Percentiles rank a stretch among this genome's conserved stretches.
Conservation (phyloP, 2,113 vertebrate genomes). For the Hemiprocne comata region DNA sequence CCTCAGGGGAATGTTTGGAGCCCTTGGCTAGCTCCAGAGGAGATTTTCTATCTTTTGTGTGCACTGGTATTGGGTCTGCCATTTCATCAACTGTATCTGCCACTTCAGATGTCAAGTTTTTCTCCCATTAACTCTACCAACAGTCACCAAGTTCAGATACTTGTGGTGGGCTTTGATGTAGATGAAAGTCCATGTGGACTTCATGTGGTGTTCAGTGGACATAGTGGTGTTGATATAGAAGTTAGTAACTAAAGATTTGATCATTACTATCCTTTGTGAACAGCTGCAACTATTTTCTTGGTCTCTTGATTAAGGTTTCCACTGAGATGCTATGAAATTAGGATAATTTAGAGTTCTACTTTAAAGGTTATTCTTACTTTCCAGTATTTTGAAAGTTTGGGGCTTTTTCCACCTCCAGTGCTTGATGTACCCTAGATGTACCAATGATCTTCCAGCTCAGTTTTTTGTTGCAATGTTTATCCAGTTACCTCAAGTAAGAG, state of each 20-base stretch:
- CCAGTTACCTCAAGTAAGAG: background rate
- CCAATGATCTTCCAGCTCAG: background rate
- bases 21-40: background rate
- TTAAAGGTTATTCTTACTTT: background rate
- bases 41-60: background rate
- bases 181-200: background rate
- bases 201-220: background rate
- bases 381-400: background rate
- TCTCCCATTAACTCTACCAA: background rate
- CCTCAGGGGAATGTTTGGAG: background rate
- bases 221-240: background rate
- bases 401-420: background rate
- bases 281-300: background rate
- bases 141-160: accelerated
- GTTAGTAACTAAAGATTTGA: background rate
- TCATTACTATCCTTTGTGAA: background rate
- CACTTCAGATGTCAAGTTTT: background rate
- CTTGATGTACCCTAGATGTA: background rate
- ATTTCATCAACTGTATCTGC: background rate
- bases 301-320: background rate
- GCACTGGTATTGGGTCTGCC: background rate
- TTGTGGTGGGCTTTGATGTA: background rate
- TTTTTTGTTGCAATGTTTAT: background rate
- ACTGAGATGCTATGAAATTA: background rate
- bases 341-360: background rate